Evolutionary conservation across 2,888 invertebrate genomes (phyloP).

Genomic region (Luperina nickerlii): DNA sequence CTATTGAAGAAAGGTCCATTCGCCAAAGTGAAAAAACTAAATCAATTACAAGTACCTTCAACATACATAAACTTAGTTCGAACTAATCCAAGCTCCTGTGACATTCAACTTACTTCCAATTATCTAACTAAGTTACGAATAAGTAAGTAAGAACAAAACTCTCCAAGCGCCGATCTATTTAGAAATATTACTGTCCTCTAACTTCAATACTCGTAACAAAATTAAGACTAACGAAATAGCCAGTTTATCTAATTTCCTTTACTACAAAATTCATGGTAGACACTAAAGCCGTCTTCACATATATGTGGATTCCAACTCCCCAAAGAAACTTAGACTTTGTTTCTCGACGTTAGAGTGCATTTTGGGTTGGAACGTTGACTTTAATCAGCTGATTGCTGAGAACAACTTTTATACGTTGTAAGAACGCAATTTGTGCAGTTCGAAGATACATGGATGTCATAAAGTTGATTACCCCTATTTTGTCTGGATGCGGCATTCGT

Average conservation of each 20-base stretch:
- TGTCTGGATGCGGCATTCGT: conserved; percentile 61
- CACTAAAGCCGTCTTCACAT: conserved; percentile 65
- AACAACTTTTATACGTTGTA: conserved; percentile 82
- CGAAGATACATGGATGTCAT: conserved; percentile 69
- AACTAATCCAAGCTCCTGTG: conserved; percentile 35
- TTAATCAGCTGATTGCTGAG: conserved; percentile 71
- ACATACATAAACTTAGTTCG: conserved; percentile 22
- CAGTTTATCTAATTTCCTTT: conserved; percentile 66
- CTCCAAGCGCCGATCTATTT: conserved; percentile 46
- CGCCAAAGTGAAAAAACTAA: conserved; percentile 12
- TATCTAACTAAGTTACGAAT: conserved; percentile 39
- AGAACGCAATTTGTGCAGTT: conserved; percentile 80
- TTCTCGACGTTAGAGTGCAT: conserved; percentile 26
- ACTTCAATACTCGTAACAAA: conserved; percentile 56
- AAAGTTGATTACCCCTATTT: conserved; percentile 66
- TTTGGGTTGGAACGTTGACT: conserved; percentile 44
- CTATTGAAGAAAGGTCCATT: background rate
- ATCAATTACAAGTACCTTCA: conserved; percentile 26
- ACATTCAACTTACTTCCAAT: conserved; percentile 43
- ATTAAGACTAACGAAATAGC: conserved; percentile 62
- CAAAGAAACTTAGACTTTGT: conserved; percentile 50
- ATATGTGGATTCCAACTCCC: conserved; percentile 34
- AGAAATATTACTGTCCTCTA: conserved; percentile 54
- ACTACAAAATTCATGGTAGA: conserved; percentile 64
- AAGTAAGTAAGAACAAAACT: conserved; percentile 35